phyloP scores from a whole-genome alignment of 2,113 vertebrate genomes.

The Thamnaconus septentrionalis region DNA sequence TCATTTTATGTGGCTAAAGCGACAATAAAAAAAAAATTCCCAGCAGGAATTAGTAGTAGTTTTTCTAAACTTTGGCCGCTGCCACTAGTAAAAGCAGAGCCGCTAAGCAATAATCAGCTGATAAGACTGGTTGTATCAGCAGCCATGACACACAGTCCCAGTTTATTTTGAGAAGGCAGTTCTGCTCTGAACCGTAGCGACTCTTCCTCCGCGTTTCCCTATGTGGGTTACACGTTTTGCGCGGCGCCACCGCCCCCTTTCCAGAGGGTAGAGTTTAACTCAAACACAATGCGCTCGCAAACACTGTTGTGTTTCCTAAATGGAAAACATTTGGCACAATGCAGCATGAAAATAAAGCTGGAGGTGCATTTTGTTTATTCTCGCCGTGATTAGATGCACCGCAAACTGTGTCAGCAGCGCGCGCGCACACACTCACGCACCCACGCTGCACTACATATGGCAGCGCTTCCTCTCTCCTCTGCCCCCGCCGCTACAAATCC shows the following conservation, averaged over 20 bases:
- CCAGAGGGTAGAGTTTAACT: slow-evolving; percentile 10
- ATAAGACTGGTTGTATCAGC: too few species aligned
- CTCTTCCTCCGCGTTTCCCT: too few species aligned
- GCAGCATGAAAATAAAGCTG: slow-evolving; percentile 13
- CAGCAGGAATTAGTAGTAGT: too few species aligned
- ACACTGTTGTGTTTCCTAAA: slow-evolving; percentile 13
- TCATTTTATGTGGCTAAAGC: too few species aligned
- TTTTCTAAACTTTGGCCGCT: too few species aligned
- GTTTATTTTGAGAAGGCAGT: too few species aligned
- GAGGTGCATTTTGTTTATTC: slow-evolving; percentile 32
- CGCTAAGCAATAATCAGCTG: too few species aligned
- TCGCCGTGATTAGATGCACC: slow-evolving; percentile 22
- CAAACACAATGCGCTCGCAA: slow-evolving; percentile 1
- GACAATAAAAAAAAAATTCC: too few species aligned
- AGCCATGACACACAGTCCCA: too few species aligned
- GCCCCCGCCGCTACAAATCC: slow-evolving; percentile 1
- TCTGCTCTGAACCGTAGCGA: too few species aligned
- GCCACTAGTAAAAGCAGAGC: too few species aligned
- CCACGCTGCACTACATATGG: slow-evolving; percentile 31
- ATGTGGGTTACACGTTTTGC: too few species aligned
- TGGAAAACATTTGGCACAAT: background rate
- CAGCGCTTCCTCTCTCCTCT: slow-evolving; percentile 4
- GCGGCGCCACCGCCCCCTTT: background rate
- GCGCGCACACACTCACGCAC: slow-evolving; percentile 1
- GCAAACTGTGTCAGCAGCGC: slow-evolving; percentile 33